A percentile compares a stretch with the other conserved stretches of the same genome.
Conservation (phyloP, 2,888 invertebrate species). For the Ophioninae sp. region DNA sequence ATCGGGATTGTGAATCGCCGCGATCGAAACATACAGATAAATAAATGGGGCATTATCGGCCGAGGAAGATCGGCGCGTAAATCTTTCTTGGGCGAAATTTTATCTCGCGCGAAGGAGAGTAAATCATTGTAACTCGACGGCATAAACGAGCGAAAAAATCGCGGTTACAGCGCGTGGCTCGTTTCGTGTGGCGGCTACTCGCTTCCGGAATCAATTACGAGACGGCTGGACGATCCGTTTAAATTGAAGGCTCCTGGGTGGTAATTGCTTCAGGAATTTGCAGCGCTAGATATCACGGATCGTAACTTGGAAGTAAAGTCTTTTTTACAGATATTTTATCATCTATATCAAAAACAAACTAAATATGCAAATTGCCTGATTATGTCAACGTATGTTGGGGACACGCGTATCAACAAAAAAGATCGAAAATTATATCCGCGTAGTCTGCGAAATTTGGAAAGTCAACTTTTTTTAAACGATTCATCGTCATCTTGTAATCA, state of each 20-base stretch:
- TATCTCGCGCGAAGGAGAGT: conserved; percentile 17
- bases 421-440: too few relatives aligned
- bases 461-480: too few relatives aligned
- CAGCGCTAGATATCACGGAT: neutral
- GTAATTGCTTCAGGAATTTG: neutral
- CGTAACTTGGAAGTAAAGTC: too few relatives aligned
- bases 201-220: conserved; percentile 7
- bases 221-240: neutral
- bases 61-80: conserved; percentile 60
- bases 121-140: conserved; percentile 61
- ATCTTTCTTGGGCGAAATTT: conserved; percentile 57
- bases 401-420: too few relatives aligned
- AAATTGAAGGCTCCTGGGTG: neutral
- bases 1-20: conserved; percentile 32
- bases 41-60: conserved; percentile 61
- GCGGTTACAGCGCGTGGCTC: conserved; percentile 4
- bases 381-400: too few relatives aligned
- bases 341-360: too few relatives aligned
- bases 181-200: conserved; percentile 4
- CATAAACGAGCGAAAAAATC: conserved; percentile 14
- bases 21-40: conserved; percentile 64
- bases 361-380: too few relatives aligned
- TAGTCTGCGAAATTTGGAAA: too few relatives aligned
- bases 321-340: too few relatives aligned
- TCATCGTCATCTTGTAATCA: too few relatives aligned